Evolutionary conservation across 2,888 invertebrate genomes (phyloP), one percentile per base, ranked within the genome.

Genomic region (Anagyrus pseudococci): DNA sequence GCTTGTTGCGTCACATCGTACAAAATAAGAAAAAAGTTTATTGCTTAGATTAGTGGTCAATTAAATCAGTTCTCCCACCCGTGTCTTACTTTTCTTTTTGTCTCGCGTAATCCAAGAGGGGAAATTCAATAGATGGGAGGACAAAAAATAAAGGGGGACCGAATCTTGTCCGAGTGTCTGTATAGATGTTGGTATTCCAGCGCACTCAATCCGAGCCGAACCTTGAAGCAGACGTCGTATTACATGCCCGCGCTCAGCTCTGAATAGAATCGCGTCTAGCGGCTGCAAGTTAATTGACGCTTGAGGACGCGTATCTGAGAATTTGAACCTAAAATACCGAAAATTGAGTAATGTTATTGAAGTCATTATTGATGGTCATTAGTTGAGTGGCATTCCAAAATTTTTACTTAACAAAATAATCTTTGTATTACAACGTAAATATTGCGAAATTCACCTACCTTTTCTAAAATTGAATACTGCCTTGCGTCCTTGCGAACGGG

Each of bases 201-300:
- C 15, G 41, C 25, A 58, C 53, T 58, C 19, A 54, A 33, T 50
- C 23, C 29, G 29, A 8, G n/a, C 2, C 46, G 19, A 52, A 49
- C 49, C 55, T 55, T 55, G 44, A 50, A 22, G 22, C 7, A 7
- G 8, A 13, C 20, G 37, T 23, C 15, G 23, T 22, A 37, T 37
- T 55, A 33, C 46, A 33, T n/a, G 22, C 41, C 29, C 33, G 29
- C 29, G 54, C 55, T 59, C 44, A 56, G 26, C 50, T 55, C 17
- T 48, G 37, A 48, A 58, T 53, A 26, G 46, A 33, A 52, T 23
- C 40, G 15, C 40, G 15, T 37, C 33, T n/a, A 44, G 19, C 23
- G n/a, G 2, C 50, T 19, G 40, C 22, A 29, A 49, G 41, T 47
- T 55, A 55, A 63, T 58, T 58, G 46, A 22, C 46, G 55, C 50